Evolutionary conservation across 2,888 invertebrate genomes (phyloP).

Genomic region (Spatulosminthurus flaviceps): DNA sequence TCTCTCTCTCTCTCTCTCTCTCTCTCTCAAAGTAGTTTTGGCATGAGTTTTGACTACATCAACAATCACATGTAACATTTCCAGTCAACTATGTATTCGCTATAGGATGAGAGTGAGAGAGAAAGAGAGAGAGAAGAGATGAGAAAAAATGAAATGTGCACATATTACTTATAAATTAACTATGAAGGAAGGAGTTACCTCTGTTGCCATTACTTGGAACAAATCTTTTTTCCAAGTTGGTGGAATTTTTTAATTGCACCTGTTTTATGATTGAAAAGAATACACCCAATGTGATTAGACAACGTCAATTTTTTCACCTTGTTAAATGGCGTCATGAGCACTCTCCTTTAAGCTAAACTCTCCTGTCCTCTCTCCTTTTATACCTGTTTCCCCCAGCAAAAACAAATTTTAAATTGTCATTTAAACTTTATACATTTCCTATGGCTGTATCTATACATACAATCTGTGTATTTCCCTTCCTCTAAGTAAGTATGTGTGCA

Average conservation of each 20-base stretch:
- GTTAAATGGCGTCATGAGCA: slow-evolving; percentile 27
- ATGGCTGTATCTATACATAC: too few relatives aligned
- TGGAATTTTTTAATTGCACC: slow-evolving; percentile 55
- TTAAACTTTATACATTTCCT: neutral
- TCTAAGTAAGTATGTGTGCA: neutral
- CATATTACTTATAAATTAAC: slow-evolving; percentile 30
- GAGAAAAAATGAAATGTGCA: neutral
- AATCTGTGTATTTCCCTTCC: neutral
- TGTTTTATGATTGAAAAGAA: slow-evolving; percentile 50
- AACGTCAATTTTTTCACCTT: slow-evolving; percentile 35
- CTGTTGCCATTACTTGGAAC: slow-evolving; percentile 37
- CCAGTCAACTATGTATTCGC: too few relatives aligned
- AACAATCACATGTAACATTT: neutral
- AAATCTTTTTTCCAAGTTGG: slow-evolving; percentile 48
- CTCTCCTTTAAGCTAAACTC: neutral
- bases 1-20: too few relatives aligned
- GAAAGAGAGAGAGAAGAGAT: too few relatives aligned
- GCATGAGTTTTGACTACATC: neutral
- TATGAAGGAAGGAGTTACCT: slow-evolving; percentile 35
- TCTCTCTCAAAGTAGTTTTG: slow-evolving; percentile 10
- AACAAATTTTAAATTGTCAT: slow-evolving; percentile 22
- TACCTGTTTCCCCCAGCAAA: neutral
- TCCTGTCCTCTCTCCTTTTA: neutral
- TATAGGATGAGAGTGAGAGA: too few relatives aligned
- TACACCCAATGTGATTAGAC: slow-evolving; percentile 33